Conservation (phyloP, 2,797 vertebrate genomes). For the Vipera ursinii region DNA sequence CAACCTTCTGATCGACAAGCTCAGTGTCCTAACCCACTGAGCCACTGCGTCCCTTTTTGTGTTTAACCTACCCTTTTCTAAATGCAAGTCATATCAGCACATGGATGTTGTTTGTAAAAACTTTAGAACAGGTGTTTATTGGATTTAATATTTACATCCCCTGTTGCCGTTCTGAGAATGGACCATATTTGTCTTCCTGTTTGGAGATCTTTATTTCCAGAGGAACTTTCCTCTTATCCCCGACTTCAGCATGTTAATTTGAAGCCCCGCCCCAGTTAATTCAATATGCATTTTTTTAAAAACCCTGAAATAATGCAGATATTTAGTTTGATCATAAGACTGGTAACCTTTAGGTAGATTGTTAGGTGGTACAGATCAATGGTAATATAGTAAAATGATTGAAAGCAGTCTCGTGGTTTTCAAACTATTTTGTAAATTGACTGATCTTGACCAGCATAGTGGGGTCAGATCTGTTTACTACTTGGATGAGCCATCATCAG, state of each 20-base stretch:
- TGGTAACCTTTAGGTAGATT: neutral
- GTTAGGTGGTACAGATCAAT: neutral
- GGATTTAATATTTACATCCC: neutral
- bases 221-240: neutral
- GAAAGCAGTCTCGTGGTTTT: neutral
- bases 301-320: neutral
- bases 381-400: neutral
- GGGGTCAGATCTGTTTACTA: neutral
- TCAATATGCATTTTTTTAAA: neutral
- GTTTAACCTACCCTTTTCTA: neutral
- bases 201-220: neutral
- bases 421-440: neutral
- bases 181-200: neutral
- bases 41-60: neutral
- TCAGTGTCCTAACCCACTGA: no score
- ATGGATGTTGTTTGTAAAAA: neutral
- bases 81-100: neutral
- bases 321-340: neutral
- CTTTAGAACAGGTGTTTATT: neutral
- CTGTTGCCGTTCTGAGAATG: neutral
- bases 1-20: no score
- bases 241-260: neutral
- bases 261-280: neutral
- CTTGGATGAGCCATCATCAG: neutral
- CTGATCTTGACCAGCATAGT: neutral